These are phyloP conservation scores for Ormyrus nitidulus DNA, from an alignment of 2,888 invertebrate species.

Conservation along the genomic window DNA sequence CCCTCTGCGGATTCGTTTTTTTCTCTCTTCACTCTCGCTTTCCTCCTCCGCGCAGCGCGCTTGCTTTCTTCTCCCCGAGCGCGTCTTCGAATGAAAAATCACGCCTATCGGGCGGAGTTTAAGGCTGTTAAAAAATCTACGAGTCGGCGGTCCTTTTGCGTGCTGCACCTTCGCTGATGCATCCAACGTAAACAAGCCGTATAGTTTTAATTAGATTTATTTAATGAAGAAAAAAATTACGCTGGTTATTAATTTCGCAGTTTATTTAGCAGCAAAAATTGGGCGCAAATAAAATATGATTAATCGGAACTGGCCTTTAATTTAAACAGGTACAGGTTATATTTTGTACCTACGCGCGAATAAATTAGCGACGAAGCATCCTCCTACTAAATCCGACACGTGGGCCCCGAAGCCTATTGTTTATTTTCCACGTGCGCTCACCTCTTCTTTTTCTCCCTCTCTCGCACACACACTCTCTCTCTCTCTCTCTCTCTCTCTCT, in stretches of 20 bases:
- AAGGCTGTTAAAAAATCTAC: background rate
- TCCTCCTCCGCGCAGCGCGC: background rate
- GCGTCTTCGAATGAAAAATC: conserved; percentile 9
- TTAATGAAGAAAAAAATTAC: too few species aligned
- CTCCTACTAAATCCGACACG: background rate
- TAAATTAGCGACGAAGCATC: conserved; percentile 21
- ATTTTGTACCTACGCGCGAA: conserved; percentile 25
- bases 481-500: background rate
- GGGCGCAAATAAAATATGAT: too few species aligned
- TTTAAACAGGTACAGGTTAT: conserved; percentile 9
- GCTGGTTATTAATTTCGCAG: too few species aligned
- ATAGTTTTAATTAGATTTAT: too few species aligned
- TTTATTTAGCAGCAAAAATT: too few species aligned
- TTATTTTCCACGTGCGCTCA: conserved; percentile 19
- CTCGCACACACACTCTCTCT: background rate
- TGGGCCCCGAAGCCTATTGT: conserved; percentile 33
- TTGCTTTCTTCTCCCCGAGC: background rate
- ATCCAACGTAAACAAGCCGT: too few species aligned
- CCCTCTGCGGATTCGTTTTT: background rate
- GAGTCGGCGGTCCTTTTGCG: background rate
- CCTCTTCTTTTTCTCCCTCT: background rate
- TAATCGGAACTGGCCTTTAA: background rate
- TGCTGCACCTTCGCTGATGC: background rate
- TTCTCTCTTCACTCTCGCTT: background rate
- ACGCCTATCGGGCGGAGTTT: background rate